These are phyloP conservation scores for Ylistrum balloti DNA, from an alignment of 1,140 invertebrate genomes.

Conservation along the genomic window DNA sequence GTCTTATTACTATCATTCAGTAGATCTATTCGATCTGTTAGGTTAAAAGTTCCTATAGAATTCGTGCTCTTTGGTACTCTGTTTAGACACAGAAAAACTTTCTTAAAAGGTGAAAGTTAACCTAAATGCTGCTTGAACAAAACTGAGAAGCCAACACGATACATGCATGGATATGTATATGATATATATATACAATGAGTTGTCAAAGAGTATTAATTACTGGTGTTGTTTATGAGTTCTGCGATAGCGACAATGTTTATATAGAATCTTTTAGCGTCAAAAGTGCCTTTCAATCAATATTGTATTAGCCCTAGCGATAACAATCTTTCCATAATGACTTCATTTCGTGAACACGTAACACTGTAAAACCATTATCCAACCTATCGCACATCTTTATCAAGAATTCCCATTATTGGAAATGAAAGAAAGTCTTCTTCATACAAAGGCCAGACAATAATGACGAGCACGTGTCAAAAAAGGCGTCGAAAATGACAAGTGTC, in stretches of 20 bases:
- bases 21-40: too few relatives aligned
- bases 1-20: too few relatives aligned
- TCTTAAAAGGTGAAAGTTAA: too few relatives aligned
- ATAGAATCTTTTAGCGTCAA: background rate
- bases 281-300: background rate
- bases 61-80: background rate
- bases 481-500: background rate
- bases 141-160: too few relatives aligned
- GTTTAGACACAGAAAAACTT: too few relatives aligned
- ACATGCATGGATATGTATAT: too few relatives aligned
- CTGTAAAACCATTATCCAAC: background rate
- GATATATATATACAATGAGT: too few relatives aligned
- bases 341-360: conserved; percentile 27
- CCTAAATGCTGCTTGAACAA: too few relatives aligned
- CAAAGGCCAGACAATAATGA: conserved; percentile 38
- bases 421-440: conserved; percentile 6
- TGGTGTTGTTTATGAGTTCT: background rate
- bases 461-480: background rate
- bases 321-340: background rate
- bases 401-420: conserved; percentile 29
- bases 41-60: background rate
- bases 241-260: background rate
- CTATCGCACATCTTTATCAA: background rate
- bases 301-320: background rate
- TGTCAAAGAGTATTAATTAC: background rate